phyloP scores from a whole-genome alignment of 1,140 invertebrate genomes.

The Brachionus calyciflorus region DNA sequence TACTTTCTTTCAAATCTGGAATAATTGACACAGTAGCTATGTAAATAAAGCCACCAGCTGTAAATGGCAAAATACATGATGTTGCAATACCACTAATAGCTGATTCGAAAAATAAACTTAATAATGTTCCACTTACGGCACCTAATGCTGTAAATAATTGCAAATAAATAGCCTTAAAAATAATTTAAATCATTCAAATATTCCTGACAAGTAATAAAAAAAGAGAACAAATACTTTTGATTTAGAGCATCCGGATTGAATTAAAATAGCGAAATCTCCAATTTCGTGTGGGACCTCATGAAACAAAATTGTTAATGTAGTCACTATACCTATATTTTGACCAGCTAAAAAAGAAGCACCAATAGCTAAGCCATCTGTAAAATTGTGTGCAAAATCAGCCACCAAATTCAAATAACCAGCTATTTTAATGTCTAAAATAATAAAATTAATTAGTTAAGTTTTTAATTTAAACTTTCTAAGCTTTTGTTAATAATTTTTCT shows the following conservation, averaged over 20 bases:
- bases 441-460: neutral
- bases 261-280: constrained; percentile 93
- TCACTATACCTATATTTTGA: constrained; percentile 68
- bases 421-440: constrained; percentile 73
- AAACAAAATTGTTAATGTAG: constrained; percentile 85
- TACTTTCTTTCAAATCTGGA: constrained; percentile 74
- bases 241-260: constrained; percentile 85
- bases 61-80: constrained; percentile 85
- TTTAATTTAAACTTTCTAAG: too few relatives aligned
- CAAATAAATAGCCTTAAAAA: constrained; percentile 72
- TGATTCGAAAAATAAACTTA: constrained; percentile 61
- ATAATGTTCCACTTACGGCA: constrained; percentile 80
- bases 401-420: constrained; percentile 88
- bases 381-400: constrained; percentile 92
- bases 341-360: constrained; percentile 92
- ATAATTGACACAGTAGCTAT: constrained; percentile 94
- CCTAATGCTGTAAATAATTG: constrained; percentile 90
- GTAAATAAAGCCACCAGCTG: constrained; percentile 95
- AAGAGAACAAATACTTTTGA: constrained; percentile 64
- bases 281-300: constrained; percentile 98
- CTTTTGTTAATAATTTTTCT: too few relatives aligned
- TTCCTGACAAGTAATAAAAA: constrained; percentile 56
- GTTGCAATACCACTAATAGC: constrained; percentile 69
- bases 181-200: constrained; percentile 60
- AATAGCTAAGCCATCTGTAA: constrained; percentile 92